Conservation (phyloP, 2,888 invertebrate species). For the Pristionchus japonicus region DNA sequence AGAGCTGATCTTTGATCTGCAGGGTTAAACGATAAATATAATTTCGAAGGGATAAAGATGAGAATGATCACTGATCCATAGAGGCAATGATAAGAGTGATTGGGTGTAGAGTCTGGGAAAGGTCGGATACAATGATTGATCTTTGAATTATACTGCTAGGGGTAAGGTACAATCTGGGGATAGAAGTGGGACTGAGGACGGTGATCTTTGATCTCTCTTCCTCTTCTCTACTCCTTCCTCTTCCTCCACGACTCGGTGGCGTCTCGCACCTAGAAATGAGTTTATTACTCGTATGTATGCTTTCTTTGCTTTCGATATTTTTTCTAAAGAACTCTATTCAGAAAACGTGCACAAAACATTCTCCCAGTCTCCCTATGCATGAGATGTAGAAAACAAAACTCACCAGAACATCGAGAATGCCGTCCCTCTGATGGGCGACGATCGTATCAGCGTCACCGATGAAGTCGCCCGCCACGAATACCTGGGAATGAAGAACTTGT, state of each 20-base stretch:
- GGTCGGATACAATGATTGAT: not conserved
- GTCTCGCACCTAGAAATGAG: not conserved
- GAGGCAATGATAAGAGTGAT: not conserved
- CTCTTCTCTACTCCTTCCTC: not conserved
- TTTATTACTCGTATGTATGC: not conserved
- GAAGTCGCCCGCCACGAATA: constrained; percentile 24
- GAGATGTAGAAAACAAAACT: not conserved
- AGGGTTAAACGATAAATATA: not conserved
- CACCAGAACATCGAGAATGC: constrained; percentile 35
- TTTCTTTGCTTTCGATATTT: not conserved
- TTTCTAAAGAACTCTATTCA: no score
- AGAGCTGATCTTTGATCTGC: not conserved
- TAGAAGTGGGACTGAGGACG: not conserved
- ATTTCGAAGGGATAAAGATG: no score
- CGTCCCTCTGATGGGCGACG: not conserved
- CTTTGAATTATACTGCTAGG: no score
- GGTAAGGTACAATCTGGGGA: not conserved
- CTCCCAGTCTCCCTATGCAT: no score
- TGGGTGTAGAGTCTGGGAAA: not conserved
- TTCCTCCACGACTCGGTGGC: not conserved
- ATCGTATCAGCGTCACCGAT: constrained; percentile 5
- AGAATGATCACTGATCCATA: no score
- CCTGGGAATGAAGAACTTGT: not conserved
- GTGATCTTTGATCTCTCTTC: not conserved
- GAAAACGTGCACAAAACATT: no score